Conservation (phyloP, 35 echinoderm and acorn worm genomes). For the Amphiura filiformis region DNA sequence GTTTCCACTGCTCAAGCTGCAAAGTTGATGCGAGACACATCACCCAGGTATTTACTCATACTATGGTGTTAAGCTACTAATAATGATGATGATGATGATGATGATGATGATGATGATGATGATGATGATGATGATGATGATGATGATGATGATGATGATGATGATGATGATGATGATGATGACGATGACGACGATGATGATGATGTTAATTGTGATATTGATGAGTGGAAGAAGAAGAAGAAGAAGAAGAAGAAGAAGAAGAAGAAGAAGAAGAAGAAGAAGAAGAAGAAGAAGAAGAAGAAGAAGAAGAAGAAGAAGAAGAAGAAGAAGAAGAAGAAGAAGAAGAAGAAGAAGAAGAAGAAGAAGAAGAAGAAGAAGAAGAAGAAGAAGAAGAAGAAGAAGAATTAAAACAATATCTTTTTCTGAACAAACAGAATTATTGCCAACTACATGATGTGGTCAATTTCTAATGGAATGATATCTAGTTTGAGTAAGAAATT, state of each 20-base stretch:
- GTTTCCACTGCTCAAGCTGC: too few relatives aligned
- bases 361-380: conserved; percentile 8
- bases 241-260: conserved; percentile 8
- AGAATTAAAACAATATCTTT: too few relatives aligned
- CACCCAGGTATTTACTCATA: too few relatives aligned
- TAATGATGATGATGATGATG: conserved; percentile 5
- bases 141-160: background rate
- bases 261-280: conserved; percentile 7
- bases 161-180: too few relatives aligned
- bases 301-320: conserved; percentile 8
- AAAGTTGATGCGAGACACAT: too few relatives aligned
- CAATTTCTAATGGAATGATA: too few relatives aligned
- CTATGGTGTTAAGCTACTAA: too few relatives aligned
- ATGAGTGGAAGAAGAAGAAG: background rate
- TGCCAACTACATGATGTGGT: too few relatives aligned
- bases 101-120: conserved; percentile 6
- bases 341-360: conserved; percentile 7
- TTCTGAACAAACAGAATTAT: too few relatives aligned
- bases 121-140: conserved; percentile 5
- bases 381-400: conserved; percentile 7
- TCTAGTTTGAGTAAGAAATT: too few relatives aligned
- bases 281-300: conserved; percentile 7
- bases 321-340: conserved; percentile 7
- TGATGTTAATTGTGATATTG: too few relatives aligned
- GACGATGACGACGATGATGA: too few relatives aligned